A percentile compares a stretch with the other conserved stretches of the same genome.
phyloP scores from a whole-genome alignment of 2,888 invertebrate species.

The Phaonia tiefii region DNA sequence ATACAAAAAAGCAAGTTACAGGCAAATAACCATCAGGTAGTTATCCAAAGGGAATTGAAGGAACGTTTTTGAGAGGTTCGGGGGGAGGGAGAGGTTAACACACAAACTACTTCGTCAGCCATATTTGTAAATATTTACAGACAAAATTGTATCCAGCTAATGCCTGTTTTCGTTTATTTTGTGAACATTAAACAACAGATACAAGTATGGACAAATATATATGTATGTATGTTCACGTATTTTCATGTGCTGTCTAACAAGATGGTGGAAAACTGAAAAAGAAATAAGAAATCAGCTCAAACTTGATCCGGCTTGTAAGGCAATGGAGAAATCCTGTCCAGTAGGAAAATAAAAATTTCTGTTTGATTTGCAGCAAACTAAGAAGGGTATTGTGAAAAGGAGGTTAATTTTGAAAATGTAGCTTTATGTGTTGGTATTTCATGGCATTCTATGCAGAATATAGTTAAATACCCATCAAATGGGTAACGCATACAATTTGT shows the following conservation, averaged over 20 bases:
- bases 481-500: too few species aligned
- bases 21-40: neutral
- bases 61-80: too few species aligned
- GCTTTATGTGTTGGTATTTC: too few species aligned
- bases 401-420: too few species aligned
- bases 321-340: neutral
- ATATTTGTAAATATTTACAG: constrained; percentile 5
- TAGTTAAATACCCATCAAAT: too few species aligned
- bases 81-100: neutral
- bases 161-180: constrained; percentile 15
- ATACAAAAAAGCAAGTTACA: too few species aligned
- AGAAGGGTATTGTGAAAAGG: too few species aligned
- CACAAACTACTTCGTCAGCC: constrained; percentile 18
- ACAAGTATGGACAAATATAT: neutral
- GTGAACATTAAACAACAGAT: neutral
- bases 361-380: too few species aligned
- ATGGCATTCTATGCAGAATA: too few species aligned
- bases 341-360: constrained; percentile 1
- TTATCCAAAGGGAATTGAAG: too few species aligned
- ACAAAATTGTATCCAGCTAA: constrained; percentile 7
- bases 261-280: too few species aligned
- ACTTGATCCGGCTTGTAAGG: neutral
- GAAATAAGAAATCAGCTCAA: neutral
- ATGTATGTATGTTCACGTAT: constrained; percentile 21
- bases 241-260: neutral